These are phyloP conservation scores for Sternarchorhynchus goeldii DNA, from an alignment of 2,797 vertebrate species.

Conservation along the genomic window DNA sequence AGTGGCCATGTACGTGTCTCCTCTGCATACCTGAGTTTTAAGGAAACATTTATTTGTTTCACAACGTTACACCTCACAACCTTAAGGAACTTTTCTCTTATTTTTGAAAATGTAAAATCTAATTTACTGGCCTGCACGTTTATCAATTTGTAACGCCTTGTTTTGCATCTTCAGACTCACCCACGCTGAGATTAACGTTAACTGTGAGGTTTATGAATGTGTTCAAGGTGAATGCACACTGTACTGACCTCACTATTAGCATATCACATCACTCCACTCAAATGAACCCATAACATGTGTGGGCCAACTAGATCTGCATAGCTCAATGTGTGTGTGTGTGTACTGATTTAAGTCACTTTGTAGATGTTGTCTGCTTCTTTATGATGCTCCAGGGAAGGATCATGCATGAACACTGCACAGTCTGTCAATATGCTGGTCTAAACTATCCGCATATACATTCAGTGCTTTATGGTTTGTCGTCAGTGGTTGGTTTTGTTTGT, in stretches of 20 bases:
- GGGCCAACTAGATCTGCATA: constrained; percentile 22
- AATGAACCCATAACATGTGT: constrained; percentile 37
- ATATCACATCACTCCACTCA: constrained; percentile 44
- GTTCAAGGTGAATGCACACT: constrained; percentile 53
- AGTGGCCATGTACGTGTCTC: neutral
- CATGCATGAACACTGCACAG: no score
- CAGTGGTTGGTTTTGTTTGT: no score
- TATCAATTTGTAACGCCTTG: neutral
- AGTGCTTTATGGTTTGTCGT: no score
- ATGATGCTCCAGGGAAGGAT: no score
- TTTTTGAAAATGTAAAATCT: neutral
- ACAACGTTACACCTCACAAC: neutral
- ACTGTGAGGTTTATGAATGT: constrained; percentile 64
- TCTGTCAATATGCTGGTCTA: no score
- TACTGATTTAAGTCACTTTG: constrained; percentile 20
- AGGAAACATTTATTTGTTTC: neutral
- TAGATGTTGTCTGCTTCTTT: no score
- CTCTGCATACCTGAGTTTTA: constrained; percentile 3
- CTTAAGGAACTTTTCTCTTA: neutral
- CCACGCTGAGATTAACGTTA: constrained; percentile 5
- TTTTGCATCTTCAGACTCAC: constrained; percentile 43
- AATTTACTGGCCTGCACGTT: constrained; percentile 26
- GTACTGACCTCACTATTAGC: constrained; percentile 65
- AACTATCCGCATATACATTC: no score
- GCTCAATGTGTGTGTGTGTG: constrained; percentile 29